Conservation (phyloP, 64 coral and sea anemone species). For the Dendronephthya gigantea region DNA sequence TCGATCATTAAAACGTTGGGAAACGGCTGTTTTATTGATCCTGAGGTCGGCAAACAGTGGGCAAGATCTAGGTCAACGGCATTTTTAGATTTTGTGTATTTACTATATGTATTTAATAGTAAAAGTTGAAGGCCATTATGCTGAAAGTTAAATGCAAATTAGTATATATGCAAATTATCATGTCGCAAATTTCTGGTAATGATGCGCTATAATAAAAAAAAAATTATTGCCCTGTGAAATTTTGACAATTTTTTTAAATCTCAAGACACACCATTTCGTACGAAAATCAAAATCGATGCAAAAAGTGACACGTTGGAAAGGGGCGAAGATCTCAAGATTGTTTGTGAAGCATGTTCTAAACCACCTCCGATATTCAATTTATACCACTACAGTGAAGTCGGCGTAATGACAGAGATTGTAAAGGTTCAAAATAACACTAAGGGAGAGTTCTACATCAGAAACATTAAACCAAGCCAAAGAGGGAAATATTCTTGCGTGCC, state of each 20-base stretch:
- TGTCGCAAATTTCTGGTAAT: no score
- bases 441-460: not conserved
- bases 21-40: no score
- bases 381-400: not conserved
- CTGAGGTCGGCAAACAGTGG: no score
- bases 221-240: no score
- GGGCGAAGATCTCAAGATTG: slow-evolving; percentile 8
- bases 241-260: not conserved
- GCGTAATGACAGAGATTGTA: not conserved
- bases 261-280: not conserved
- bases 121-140: no score
- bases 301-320: not conserved
- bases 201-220: no score
- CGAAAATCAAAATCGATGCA: not conserved
- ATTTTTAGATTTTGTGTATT: no score
- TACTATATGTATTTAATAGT: no score
- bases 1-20: no score
- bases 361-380: not conserved
- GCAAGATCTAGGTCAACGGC: no score
- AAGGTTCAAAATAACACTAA: not conserved
- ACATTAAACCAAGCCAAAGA: not conserved
- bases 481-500: not conserved
- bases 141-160: no score
- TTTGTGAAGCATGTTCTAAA: not conserved
- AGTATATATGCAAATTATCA: no score